Percentiles rank a stretch among this genome's conserved stretches.
These are phyloP conservation scores for Sternarchorhynchus goeldii DNA, from an alignment of 2,797 vertebrate genomes.

Conservation along the genomic window DNA sequence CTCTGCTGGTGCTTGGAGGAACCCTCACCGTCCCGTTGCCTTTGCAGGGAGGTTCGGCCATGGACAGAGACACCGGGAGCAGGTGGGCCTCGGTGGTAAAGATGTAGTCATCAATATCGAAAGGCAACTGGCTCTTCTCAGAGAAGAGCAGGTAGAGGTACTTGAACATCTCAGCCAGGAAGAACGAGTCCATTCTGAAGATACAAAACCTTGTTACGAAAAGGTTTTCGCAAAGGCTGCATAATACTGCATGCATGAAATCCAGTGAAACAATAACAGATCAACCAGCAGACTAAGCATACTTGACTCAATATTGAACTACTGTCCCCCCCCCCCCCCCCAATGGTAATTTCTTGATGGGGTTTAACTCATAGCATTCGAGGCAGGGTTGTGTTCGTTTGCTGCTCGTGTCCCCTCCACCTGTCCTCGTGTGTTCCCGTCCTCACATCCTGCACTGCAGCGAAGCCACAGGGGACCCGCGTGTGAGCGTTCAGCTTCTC, in stretches of 20 bases:
- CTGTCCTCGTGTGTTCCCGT: conserved; percentile 83
- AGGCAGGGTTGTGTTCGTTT: background rate
- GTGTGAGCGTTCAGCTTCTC: conserved; percentile 81
- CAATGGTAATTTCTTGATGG: background rate
- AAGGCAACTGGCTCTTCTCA: conserved; percentile 78
- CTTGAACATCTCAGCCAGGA: conserved; percentile 86
- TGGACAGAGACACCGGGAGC: conserved; percentile 79
- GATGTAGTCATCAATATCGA: conserved; percentile 81
- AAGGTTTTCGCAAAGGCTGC: background rate
- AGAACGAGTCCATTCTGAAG: conserved; percentile 84
- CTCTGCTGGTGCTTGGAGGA: no score
- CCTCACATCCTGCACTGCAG: conserved; percentile 82
- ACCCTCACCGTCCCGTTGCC: conserved; percentile 72
- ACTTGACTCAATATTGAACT: no score
- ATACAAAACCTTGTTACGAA: background rate
- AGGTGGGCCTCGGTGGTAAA: conserved; percentile 85
- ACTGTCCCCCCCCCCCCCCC: no score
- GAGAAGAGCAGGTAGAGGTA: conserved; percentile 84
- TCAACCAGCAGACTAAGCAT: background rate
- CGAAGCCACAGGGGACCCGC: conserved; percentile 83
- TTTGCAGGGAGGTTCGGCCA: conserved; percentile 66
- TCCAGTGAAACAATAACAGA: background rate
- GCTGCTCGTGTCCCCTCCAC: conserved; percentile 55
- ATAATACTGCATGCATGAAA: background rate
- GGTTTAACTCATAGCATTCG: background rate